A percentile compares a stretch with the other conserved stretches of the same genome.
Evolutionary conservation across 2,797 vertebrate genomes (phyloP).

Genomic region (Crypturellus tataupa): DNA sequence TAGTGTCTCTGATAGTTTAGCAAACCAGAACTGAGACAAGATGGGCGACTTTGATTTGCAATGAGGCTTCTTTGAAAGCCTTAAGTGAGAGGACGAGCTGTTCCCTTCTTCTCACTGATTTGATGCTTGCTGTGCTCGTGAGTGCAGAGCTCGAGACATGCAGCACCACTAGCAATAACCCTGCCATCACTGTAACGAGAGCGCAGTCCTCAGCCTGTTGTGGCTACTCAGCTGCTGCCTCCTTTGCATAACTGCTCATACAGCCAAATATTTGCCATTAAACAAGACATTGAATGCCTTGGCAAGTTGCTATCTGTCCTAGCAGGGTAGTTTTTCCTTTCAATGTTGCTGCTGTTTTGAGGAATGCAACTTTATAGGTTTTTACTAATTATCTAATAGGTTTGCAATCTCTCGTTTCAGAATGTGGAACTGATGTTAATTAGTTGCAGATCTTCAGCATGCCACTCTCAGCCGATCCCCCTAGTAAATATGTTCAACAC

Average conservation of each 20-base stretch:
- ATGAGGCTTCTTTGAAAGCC: neutral
- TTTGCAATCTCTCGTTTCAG: slow-evolving; percentile 52
- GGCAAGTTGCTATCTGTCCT: slow-evolving; percentile 40
- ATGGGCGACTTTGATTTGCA: neutral
- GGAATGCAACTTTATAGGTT: slow-evolving; percentile 44
- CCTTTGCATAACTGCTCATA: neutral
- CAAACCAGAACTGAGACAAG: neutral
- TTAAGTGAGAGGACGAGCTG: neutral
- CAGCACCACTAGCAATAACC: neutral
- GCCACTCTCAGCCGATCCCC: slow-evolving; percentile 54
- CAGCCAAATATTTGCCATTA: slow-evolving; percentile 29
- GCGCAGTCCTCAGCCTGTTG: neutral
- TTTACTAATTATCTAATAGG: slow-evolving; percentile 56
- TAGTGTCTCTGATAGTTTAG: neutral
- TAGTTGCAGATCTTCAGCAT: slow-evolving; percentile 37
- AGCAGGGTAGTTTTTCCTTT: slow-evolving; percentile 6
- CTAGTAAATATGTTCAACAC: slow-evolving; percentile 65
- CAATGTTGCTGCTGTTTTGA: neutral
- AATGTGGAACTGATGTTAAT: slow-evolving; percentile 34
- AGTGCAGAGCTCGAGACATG: neutral
- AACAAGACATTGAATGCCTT: slow-evolving; percentile 22
- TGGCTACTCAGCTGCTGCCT: neutral
- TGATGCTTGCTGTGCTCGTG: neutral
- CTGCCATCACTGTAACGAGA: neutral
- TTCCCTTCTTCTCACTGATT: too few relatives aligned